phyloP scores from a whole-genome alignment of 92 coral and sea anemone species.

The Siderastrea radians region DNA sequence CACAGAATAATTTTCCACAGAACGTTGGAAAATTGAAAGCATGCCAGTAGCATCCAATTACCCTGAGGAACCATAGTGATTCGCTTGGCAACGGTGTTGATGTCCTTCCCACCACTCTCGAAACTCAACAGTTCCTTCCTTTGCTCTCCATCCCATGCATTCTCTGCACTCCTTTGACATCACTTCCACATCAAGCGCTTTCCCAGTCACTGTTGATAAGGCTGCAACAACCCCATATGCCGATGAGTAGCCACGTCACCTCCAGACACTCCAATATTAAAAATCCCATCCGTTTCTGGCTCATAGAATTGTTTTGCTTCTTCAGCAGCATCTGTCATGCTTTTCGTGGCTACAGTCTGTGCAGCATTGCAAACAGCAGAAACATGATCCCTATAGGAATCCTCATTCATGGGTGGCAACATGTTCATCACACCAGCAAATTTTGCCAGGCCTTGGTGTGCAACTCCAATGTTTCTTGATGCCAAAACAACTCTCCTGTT shows the following conservation, averaged over 20 bases:
- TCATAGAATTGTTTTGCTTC: constrained; percentile 51
- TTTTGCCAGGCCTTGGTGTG: constrained; percentile 61
- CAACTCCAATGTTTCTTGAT: constrained; percentile 55
- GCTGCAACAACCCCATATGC: constrained; percentile 63
- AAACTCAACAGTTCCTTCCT: constrained; percentile 37
- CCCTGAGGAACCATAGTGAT: constrained; percentile 56
- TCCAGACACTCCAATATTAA: constrained; percentile 64
- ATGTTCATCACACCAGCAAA: constrained; percentile 59
- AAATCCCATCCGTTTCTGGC: constrained; percentile 27
- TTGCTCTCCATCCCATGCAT: constrained; percentile 44
- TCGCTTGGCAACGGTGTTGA: constrained; percentile 55
- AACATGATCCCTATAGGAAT: constrained; percentile 48
- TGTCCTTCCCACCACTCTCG: constrained; percentile 70
- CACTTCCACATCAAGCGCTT: constrained; percentile 49
- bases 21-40: constrained; percentile 56
- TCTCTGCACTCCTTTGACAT: constrained; percentile 55
- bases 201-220: constrained; percentile 58
- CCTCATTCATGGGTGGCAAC: constrained; percentile 64
- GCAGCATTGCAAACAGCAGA: constrained; percentile 14
- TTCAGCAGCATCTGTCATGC: constrained; percentile 44
- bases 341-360: constrained; percentile 40
- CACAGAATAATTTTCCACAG: constrained; percentile 43
- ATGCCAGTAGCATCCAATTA: constrained; percentile 66
- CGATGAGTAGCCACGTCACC: constrained; percentile 63
- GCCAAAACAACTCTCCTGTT: constrained; percentile 62